Conservation (phyloP, 2,797 vertebrate species). For the Anomalospiza imberbis region DNA sequence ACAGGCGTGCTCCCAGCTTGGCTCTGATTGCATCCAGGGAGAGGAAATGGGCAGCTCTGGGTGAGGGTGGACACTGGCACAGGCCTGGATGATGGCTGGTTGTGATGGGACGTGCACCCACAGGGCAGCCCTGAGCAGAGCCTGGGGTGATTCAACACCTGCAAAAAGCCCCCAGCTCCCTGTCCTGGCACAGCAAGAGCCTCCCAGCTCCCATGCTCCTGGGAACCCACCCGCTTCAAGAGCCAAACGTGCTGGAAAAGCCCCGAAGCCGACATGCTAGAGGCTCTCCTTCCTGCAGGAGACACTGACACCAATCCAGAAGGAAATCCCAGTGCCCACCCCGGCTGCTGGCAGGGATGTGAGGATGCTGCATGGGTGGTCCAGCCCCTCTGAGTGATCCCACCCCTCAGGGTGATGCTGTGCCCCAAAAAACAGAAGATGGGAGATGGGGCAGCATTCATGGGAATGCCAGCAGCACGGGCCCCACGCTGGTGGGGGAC, state of each 20-base stretch:
- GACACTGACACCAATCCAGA: background rate
- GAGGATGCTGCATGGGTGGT: slow-evolving; percentile 10
- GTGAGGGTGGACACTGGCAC: background rate
- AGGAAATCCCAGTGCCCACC: slow-evolving; percentile 5
- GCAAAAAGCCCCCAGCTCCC: background rate
- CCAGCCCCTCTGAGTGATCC: background rate
- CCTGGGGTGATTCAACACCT: fast-evolving
- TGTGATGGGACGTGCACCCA: background rate
- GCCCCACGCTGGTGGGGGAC: fast-evolving
- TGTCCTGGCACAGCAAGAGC: background rate
- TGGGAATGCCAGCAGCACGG: background rate
- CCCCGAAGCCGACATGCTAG: fast-evolving
- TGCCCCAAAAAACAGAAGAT: background rate
- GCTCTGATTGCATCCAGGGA: fast-evolving
- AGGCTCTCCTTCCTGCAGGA: background rate
- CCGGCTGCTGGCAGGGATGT: background rate
- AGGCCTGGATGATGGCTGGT: fast-evolving
- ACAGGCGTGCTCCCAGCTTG: fast-evolving
- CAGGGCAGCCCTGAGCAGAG: background rate
- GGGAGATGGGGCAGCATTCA: background rate
- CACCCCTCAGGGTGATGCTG: background rate
- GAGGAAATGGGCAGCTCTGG: fast-evolving
- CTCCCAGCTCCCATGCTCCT: background rate
- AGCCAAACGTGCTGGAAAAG: background rate
- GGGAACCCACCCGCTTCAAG: background rate